These are phyloP conservation scores for Microctonus brassicae DNA, from an alignment of 2,888 invertebrate genomes.

Conservation along the genomic window DNA sequence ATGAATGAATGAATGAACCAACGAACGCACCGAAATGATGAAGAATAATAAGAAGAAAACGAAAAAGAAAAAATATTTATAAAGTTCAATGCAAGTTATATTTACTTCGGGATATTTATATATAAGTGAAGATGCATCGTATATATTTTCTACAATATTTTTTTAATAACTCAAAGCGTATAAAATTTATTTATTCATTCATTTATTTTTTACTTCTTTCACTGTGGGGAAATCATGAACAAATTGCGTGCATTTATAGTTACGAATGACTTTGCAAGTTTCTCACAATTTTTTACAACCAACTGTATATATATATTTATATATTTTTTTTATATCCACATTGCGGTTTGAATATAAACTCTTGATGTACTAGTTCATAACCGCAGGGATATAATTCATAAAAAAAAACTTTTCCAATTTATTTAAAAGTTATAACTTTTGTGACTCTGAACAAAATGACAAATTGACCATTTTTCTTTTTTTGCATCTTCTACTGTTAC, in stretches of 20 bases:
- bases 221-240: neutral
- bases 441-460: neutral
- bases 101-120: neutral
- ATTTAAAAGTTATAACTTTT: slow-evolving; percentile 6
- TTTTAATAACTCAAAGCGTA: neutral
- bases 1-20: slow-evolving; percentile 5
- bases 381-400: slow-evolving; percentile 21
- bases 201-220: too few relatives aligned
- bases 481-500: neutral
- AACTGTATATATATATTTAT: neutral
- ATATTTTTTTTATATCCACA: neutral
- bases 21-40: neutral
- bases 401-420: slow-evolving; percentile 22
- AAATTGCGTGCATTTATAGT: neutral
- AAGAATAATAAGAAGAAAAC: neutral
- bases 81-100: neutral
- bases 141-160: neutral
- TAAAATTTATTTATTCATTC: too few relatives aligned
- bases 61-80: neutral
- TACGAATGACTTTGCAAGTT: neutral
- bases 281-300: neutral
- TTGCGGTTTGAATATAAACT: slow-evolving; percentile 9
- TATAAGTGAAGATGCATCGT: neutral
- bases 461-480: neutral
- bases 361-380: neutral